Base-by-base conservation (phyloP, 2,888 invertebrate genomes). In the Rhopalosiphum nymphaeae region DNA sequence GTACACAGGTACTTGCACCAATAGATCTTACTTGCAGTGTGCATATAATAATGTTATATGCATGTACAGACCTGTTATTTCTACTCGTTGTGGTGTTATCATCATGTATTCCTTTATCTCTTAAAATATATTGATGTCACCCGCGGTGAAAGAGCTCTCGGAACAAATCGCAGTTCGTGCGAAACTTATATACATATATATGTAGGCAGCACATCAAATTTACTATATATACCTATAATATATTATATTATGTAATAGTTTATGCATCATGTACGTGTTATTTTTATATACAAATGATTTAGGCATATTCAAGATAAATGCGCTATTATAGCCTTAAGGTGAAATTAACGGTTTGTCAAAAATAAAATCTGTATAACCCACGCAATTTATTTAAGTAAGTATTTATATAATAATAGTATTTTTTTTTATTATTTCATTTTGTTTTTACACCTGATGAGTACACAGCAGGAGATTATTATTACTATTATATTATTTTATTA, bases 141-240 rank as follows among this genome's bases (percentile, higher is more conserved):
- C 56, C 26, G 26, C 13, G 10, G 88, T 25, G 42, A 42, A 85
- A 85, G 78, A 85, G 44, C 26, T 44, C 10, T 26, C 21, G n/a
- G 49, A 87, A 90, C 90, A 36, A 90, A 90, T 90, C 25, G n/a
- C 67, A 46, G 49, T 49, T 90, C 90, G 90, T 90, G 90, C 67
- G 49, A 78, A 78, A 78, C 78, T 21, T 78, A 78, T 78, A 21
- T 36, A n/a, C n/a, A n/a, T 67, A 16, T n/a, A n/a, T n/a, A n/a
- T 9, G 16, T n/a, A n/a, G 67, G 1, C 13, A n/a, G 4, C 29
- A n/a, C 29, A 67, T 16, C 13, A n/a, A n/a, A 61, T 13, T 13
- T n/a, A 61, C 67, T 67, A 5, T n/a, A 67, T 67, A 67, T 67
- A n/a, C 3, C 61, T 67, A n/a, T 78, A 44, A 44, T 44, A 44